Evolutionary conservation across 2,797 vertebrate species (phyloP), one percentile per base, ranked within the genome.

Genomic region (Peromyscus eremicus): DNA sequence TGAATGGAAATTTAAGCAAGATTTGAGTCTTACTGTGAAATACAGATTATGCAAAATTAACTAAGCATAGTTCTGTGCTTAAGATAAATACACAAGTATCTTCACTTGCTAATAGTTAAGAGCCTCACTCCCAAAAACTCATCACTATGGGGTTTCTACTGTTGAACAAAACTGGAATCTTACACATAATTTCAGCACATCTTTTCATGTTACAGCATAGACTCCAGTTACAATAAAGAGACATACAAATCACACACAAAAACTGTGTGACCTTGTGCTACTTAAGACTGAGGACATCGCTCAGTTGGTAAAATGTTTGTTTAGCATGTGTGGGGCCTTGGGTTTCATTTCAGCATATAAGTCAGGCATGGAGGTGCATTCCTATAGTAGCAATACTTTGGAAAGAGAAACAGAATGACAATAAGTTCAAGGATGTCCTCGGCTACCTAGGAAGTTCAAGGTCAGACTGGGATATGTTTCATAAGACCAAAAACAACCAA

Each of bases 11-110:
- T 79, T 52, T 70, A 91, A 93, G 19, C 3, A 88, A 93, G 16
- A 80, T 40, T 91, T 7, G 2, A 46, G 64, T 70, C 34, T 83
- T 91, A 77, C 4, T 80, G 25, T 16, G 13, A 92, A 60, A 27
- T 17, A 55, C 19, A 91, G 70, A 13, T 75, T 85, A 88, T 62
- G 84, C 4, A 66, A 73, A 88, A 60, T 89, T 89, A 87, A 93
- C 73, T 57, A 71, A n/a, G 34, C n/a, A 40, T 11, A 62, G 25
- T 75, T 70, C 32, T 79, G 4, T 9, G 2, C 43, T 2, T 92
- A 60, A 34, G 17, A 92, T 49, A 32, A 11, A 68, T 49, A 75
- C 11, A 52, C 4, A 0, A n/a, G 2, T 1, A 49, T 79, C 25
- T 88, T 85, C 32, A 92, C 34, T 70, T 73, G 40, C 29, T 81